phyloP scores from a whole-genome alignment of 2,113 vertebrate genomes.

The Chaetorhynchus papuensis region DNA sequence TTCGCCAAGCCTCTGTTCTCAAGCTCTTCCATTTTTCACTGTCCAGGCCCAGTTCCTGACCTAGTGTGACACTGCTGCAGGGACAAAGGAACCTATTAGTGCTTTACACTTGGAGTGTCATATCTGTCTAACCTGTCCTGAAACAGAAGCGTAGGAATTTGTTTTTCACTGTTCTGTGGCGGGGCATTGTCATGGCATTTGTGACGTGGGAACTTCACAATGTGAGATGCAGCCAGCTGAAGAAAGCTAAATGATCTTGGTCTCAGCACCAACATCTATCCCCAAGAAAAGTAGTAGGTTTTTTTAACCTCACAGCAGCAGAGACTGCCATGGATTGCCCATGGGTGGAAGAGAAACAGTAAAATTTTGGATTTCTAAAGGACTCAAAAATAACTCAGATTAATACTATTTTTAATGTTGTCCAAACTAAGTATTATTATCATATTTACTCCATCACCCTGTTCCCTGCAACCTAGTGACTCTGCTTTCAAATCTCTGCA shows the following conservation, averaged over 20 bases:
- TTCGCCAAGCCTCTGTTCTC: background rate
- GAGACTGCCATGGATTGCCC: background rate
- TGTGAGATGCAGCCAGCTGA: background rate
- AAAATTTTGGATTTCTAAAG: background rate
- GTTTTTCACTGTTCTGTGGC: background rate
- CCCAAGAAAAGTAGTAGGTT: rapidly evolving
- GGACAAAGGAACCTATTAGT: background rate
- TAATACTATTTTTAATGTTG: background rate
- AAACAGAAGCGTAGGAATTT: background rate
- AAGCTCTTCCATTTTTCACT: background rate
- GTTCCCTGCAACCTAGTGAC: background rate
- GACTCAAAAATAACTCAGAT: background rate
- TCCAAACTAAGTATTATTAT: background rate
- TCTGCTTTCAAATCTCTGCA: background rate
- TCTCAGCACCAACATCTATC: background rate
- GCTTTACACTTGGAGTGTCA: background rate
- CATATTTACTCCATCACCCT: background rate
- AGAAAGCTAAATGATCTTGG: background rate
- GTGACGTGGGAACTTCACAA: background rate
- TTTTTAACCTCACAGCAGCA: background rate
- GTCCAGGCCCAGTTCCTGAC: background rate
- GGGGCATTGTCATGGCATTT: background rate
- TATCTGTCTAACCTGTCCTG: background rate
- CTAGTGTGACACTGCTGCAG: background rate
- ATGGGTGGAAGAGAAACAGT: background rate